phyloP scores from a whole-genome alignment of 2,113 vertebrate species.

The Poeciliopsis prolifica region DNA sequence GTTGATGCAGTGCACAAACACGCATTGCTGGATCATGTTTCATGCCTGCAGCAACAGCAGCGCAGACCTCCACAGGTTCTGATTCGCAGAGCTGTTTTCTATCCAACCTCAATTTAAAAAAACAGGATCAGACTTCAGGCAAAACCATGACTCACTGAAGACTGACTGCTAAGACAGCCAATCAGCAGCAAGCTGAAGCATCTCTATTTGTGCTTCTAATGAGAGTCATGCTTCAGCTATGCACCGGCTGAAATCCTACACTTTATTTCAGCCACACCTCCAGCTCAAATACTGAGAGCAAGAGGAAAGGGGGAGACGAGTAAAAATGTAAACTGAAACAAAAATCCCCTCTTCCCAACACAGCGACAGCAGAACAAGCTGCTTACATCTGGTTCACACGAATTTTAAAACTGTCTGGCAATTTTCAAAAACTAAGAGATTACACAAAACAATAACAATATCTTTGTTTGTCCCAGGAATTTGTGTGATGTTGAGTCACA shows the following conservation, averaged over 20 bases:
- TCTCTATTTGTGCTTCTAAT: background rate
- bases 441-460: too few relatives aligned
- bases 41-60: constrained; percentile 22
- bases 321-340: background rate
- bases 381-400: too few relatives aligned
- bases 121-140: background rate
- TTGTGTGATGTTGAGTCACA: too few relatives aligned
- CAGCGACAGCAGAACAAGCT: background rate
- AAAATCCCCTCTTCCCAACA: background rate
- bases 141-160: background rate
- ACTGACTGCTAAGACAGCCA: background rate
- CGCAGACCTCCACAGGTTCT: background rate
- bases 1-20: background rate
- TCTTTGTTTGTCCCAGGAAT: too few relatives aligned
- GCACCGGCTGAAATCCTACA: constrained; percentile 44
- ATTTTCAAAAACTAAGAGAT: too few relatives aligned
- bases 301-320: background rate
- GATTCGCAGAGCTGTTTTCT: background rate
- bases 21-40: constrained; percentile 5
- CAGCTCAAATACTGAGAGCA: background rate
- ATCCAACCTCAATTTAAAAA: background rate
- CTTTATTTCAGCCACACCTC: constrained; percentile 32
- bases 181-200: background rate
- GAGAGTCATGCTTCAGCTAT: constrained; percentile 32
- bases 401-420: too few relatives aligned